A percentile compares a stretch with the other conserved stretches of the same genome.
Conservation (phyloP, 2,888 invertebrate species). For the Eustalomyia histrio region DNA sequence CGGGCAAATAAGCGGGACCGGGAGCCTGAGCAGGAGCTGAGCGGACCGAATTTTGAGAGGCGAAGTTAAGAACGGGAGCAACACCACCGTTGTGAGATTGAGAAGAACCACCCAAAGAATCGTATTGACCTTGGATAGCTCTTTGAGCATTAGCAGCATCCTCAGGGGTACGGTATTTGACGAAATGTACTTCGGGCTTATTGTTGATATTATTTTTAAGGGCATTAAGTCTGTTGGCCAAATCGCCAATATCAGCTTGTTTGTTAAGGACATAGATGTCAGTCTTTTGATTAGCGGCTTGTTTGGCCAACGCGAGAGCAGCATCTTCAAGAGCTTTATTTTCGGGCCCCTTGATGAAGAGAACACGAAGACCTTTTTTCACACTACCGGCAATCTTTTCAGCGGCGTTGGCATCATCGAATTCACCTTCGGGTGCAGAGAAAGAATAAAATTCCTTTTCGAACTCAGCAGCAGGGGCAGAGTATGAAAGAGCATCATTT, state of each 20-base stretch:
- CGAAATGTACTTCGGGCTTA: constrained; percentile 76
- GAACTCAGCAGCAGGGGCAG: constrained; percentile 68
- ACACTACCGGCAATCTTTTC: constrained; percentile 65
- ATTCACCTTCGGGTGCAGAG: constrained; percentile 75
- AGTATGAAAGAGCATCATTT: not conserved
- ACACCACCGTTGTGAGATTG: constrained; percentile 72
- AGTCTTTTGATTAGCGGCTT: constrained; percentile 73
- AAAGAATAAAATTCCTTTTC: constrained; percentile 76
- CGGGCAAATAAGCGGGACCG: constrained; percentile 21
- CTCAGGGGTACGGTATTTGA: constrained; percentile 76
- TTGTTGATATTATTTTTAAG: constrained; percentile 25
- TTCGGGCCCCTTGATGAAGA: constrained; percentile 72
- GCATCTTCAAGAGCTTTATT: constrained; percentile 73
- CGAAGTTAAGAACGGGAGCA: constrained; percentile 74
- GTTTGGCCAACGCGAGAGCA: constrained; percentile 72
- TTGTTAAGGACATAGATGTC: constrained; percentile 71
- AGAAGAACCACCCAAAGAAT: constrained; percentile 70
- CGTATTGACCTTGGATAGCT: constrained; percentile 75
- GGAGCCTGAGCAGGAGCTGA: constrained; percentile 11
- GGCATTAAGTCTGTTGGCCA: constrained; percentile 72
- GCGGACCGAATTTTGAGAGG: constrained; percentile 68
- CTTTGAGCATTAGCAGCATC: constrained; percentile 76
- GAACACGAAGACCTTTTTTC: constrained; percentile 69
- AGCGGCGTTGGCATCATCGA: constrained; percentile 69
- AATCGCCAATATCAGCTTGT: constrained; percentile 70